Evolutionary conservation across 2,888 invertebrate species (phyloP).

Genomic region (Chydorus sphaericus): DNA sequence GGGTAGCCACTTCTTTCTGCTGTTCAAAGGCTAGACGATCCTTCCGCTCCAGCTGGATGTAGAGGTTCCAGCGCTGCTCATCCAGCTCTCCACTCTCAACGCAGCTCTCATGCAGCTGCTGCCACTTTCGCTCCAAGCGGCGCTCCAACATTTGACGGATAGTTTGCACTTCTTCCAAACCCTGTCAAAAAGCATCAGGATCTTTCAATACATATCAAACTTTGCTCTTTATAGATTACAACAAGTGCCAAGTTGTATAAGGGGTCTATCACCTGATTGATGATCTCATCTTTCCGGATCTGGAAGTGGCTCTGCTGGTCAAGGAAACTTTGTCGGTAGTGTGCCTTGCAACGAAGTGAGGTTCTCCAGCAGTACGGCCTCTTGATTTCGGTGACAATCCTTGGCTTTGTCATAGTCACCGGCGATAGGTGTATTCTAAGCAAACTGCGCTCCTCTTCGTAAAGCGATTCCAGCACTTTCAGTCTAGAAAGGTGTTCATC

Average conservation of each 20-base stretch:
- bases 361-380: neutral
- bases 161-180: conserved; percentile 8
- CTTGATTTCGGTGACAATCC: neutral
- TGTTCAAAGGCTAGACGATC: neutral
- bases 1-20: neutral
- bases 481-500: neutral
- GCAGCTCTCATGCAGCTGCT: neutral
- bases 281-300: neutral
- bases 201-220: neutral
- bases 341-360: neutral
- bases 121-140: neutral
- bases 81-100: neutral
- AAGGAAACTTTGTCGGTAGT: neutral
- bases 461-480: neutral
- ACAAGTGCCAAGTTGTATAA: neutral
- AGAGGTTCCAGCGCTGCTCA: neutral
- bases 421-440: neutral
- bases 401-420: neutral
- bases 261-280: neutral
- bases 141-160: conserved; percentile 4
- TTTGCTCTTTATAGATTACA: neutral
- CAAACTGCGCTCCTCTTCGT: neutral
- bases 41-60: neutral
- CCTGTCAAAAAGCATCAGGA: neutral
- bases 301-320: neutral